Evolutionary conservation across 2,888 invertebrate species (phyloP).

Genomic region (Torymus texanus): DNA sequence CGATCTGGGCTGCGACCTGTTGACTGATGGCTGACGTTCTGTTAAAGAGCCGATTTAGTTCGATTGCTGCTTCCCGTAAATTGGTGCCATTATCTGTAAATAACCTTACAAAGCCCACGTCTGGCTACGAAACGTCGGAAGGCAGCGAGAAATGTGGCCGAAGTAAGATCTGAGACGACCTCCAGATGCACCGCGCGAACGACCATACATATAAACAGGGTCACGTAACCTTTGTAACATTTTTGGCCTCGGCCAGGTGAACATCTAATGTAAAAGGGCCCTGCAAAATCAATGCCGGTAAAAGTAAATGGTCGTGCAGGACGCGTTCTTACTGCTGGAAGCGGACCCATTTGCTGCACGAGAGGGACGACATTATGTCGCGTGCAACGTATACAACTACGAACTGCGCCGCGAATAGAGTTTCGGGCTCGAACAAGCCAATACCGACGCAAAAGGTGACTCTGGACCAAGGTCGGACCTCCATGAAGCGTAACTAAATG

Average conservation of each 20-base stretch:
- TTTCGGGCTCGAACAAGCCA: conserved; percentile 4
- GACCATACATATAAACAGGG: neutral
- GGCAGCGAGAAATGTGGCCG: neutral
- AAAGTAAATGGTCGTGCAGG: conserved; percentile 58
- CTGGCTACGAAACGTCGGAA: neutral
- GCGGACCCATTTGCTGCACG: conserved; percentile 63
- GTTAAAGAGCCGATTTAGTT: neutral
- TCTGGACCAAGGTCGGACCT: neutral
- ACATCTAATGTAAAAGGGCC: conserved; percentile 60
- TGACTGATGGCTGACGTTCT: neutral
- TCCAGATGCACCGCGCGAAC: conserved; percentile 8
- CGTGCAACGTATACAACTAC: neutral
- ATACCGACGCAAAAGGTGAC: neutral
- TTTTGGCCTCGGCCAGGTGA: conserved; percentile 48
- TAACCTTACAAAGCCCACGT: neutral
- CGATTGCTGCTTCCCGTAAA: neutral
- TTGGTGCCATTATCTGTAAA: neutral
- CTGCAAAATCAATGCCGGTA: conserved; percentile 58
- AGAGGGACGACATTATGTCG: conserved; percentile 51
- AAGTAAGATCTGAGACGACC: conserved; percentile 13
- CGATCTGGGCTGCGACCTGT: neutral
- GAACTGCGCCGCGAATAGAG: neutral
- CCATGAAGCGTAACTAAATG: conserved; percentile 14
- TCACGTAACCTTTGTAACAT: conserved; percentile 43
- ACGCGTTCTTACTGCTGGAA: conserved; percentile 64